Conservation (phyloP, 2,113 vertebrate species). For the Albula glossodonta region DNA sequence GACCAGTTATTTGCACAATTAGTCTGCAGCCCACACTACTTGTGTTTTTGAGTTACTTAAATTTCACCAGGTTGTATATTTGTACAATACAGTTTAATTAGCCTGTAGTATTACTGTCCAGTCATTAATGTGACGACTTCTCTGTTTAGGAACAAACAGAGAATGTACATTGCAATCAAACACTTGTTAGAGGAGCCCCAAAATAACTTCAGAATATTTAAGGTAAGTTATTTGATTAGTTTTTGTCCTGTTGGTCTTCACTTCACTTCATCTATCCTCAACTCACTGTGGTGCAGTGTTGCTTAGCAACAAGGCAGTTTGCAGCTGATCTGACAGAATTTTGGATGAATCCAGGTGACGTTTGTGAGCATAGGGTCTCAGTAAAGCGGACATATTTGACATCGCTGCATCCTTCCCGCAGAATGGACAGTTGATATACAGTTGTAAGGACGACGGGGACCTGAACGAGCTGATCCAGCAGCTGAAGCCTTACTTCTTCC, state of each 20-base stretch:
- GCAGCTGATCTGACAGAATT: no score
- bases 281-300: not conserved
- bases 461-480: conserved; percentile 81
- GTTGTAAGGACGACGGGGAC: conserved; percentile 86
- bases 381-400: not conserved
- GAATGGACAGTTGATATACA: conserved; percentile 92
- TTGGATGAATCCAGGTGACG: not conserved
- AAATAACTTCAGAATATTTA: conserved; percentile 98
- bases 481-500: conserved; percentile 88
- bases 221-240: conserved; percentile 72
- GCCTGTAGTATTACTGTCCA: not conserved
- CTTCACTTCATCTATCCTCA: not conserved
- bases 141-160: conserved; percentile 83
- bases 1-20: not conserved
- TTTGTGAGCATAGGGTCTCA: not conserved
- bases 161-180: conserved; percentile 95
- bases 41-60: not conserved
- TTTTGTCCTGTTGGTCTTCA: not conserved
- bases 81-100: not conserved
- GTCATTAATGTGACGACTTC: not conserved
- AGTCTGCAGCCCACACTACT: not conserved
- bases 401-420: conserved; percentile 43
- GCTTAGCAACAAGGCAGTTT: no score
- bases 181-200: conserved; percentile 94
- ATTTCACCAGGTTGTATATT: not conserved